Evolutionary conservation across 1,140 invertebrate species (phyloP), one percentile per base, ranked within the genome.

Genomic region (Bombus consobrinus): DNA sequence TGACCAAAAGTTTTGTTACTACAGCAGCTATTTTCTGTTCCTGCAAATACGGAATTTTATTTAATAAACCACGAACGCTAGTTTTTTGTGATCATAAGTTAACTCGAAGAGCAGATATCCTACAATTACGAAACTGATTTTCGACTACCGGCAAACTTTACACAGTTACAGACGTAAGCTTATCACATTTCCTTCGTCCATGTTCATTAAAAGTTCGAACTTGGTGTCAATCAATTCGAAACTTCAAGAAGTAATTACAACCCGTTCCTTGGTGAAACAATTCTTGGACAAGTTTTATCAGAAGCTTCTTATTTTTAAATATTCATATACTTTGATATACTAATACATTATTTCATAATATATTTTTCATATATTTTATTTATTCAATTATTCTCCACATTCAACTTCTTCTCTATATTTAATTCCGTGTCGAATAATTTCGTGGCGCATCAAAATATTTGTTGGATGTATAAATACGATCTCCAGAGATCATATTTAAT

Each of bases 201-300:
- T 15, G n/a, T 15, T 62, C n/a, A 43, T 64, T 62, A 64, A 18
- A 74, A 82, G 18, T 82, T 74, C 22, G n/a, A 74, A 43, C 25
- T 69, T 18, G 37, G 0, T 25, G n/a, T 43, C 69, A 34, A 81
- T 81, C 41, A 34, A 69, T 53, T 39, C 25, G 28, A 32, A 72
- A 32, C 25, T 59, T 3, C n/a, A 15, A 1, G 5, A 72, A 72
- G 47, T 28, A 59, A 81, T 72, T 39, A 43, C 9, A 41, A 53
- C 25, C 5, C 28, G 25, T 28, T 39, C n/a, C 34, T 5, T 41
- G 28, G n/a, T 72, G 1, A 43, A 62, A 73, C 34, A 59, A 77
- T 62, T n/a, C 43, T 41, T 62, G 37, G 13, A 62, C 18, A 62
- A 77, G 25, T 62, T 77, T 41, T 8, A 6, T 28, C 15, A 8